Base-by-base conservation (phyloP, 2,888 invertebrate species). In the Meandrusa payeni region DNA sequence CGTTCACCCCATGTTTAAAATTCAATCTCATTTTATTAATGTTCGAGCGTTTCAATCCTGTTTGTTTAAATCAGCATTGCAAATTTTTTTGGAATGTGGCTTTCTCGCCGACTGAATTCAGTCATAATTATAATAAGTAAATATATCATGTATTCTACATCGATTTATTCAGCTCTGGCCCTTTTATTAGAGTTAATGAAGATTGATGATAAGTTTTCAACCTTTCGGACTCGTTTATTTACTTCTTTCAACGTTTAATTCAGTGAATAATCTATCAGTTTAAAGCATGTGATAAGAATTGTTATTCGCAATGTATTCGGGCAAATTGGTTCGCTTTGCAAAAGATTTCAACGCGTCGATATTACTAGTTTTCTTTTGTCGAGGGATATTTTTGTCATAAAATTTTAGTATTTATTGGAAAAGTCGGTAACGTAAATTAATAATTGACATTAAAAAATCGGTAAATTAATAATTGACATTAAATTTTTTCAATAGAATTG, bases 91-190 rank as follows among this genome's bases (percentile, higher is more conserved):
- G 59, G 66, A 73, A 68, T 63, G 63, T 66, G 56, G 58, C 63
- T 66, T 71, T 68, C 64, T 71, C 64, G 60, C 67, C 64, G 82
- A 82, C 83, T 74, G 67, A 55, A 80, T 82, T 83, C 80, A 64
- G 54, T 68, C 64, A 70, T 82, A 86, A 86, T 86, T 83, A 85
- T n/a, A 83, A 37, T 17, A 32, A 6, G 19, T 32, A n/a, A n/a
- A 82, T 79, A 81, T 80, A 76, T 76, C 69, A 73, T 77, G 76
- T 72, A 68, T 73, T 65, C 69, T 76, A 76, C 70, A 72, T 68
- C 73, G 76, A 80, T 85, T 78, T 85, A 83, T 83, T 79, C 71
- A 64, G 67, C 70, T 64, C 57, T 54, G 64, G 69, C 69, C 65
- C 66, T 63, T 57, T 58, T 64, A 39, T 55, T 58, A 60, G 70